Evolutionary conservation across 2,113 vertebrate genomes (phyloP), one percentile per base, ranked within the genome.

Genomic region (Gallinago paraguaiae): DNA sequence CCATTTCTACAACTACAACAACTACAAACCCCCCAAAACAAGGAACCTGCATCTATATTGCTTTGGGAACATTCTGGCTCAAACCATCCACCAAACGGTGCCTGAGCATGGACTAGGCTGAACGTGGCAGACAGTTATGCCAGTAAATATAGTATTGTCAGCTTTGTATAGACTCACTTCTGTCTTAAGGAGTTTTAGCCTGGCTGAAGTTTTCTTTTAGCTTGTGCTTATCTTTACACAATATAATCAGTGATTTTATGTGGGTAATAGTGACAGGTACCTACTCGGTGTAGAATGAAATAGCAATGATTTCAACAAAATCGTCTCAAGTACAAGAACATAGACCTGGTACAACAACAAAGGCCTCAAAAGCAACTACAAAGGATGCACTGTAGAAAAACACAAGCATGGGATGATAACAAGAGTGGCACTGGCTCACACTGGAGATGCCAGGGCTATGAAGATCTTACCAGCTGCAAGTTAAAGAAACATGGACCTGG

Each of bases 41-140:
- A 18, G 37, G 27, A 50, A 2, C 13, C 20, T 54, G 48, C 8
- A 30, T 64, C 33, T 71, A 19, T 30, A 56, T 56, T 48, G 23
- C 11, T 54, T 54, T 70, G 28, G 48, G 39, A 70, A 37, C 9
- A 54, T 22, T 60, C 22, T 70, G 56, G 11, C 18, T 30, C 20
- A 15, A 8, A n/a, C 6, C 54, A 33, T 54, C 28, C 28, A 46
- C 39, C 10, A 79, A 54, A n/a, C 4, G 0, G 0, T 37, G 18
- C 18, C 28, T 56, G 11, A 48, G 28, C 18, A n/a, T 28, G 11
- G n/a, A 31, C 20, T 7, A 37, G 35, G 10, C 25, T 43, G 37
- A 51, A 51, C 1, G 0, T 51, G 37, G 14, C n/a, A 46, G 39
- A 27, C 13, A 39, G 18, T 63, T 63, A 28, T 54, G 39, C 33